phyloP scores from a whole-genome alignment of 2,113 vertebrate species.

The Ascaphus truei region DNA sequence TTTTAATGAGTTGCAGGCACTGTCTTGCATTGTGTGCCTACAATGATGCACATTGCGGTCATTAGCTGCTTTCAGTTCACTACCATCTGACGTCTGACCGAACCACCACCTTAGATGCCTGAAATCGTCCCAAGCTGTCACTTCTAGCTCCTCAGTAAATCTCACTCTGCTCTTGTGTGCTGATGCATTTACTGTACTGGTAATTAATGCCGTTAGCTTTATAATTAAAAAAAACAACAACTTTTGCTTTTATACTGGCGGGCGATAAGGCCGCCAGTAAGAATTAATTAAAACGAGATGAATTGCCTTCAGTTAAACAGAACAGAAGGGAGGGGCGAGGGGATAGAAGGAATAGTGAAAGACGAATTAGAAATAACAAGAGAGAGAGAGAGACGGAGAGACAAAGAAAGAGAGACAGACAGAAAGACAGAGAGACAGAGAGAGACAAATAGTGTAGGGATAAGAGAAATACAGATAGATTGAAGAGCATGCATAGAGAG shows the following conservation, averaged over 20 bases:
- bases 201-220: slow-evolving; percentile 77
- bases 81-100: background rate
- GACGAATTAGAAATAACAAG: background rate
- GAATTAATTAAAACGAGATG: slow-evolving; percentile 82
- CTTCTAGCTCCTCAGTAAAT: background rate
- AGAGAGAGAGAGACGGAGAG: slow-evolving; percentile 24
- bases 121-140: background rate
- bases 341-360: background rate
- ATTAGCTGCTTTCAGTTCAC: background rate
- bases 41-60: background rate
- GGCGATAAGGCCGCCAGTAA: slow-evolving; percentile 72
- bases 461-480: too few relatives aligned
- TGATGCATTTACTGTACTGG: slow-evolving; percentile 67
- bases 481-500: too few relatives aligned
- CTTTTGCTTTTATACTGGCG: slow-evolving; percentile 66
- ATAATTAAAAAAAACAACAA: slow-evolving; percentile 70
- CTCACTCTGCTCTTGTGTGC: background rate
- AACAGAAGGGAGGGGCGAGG: slow-evolving; percentile 50
- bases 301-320: slow-evolving; percentile 75
- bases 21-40: too few relatives aligned
- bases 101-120: background rate
- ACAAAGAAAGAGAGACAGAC: too few relatives aligned
- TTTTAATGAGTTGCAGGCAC: background rate
- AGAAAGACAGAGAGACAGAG: too few relatives aligned
- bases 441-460: too few relatives aligned